These are phyloP conservation scores for Hapalemur alaotrensis DNA, from an alignment of 2,797 vertebrate species.

Conservation along the genomic window DNA sequence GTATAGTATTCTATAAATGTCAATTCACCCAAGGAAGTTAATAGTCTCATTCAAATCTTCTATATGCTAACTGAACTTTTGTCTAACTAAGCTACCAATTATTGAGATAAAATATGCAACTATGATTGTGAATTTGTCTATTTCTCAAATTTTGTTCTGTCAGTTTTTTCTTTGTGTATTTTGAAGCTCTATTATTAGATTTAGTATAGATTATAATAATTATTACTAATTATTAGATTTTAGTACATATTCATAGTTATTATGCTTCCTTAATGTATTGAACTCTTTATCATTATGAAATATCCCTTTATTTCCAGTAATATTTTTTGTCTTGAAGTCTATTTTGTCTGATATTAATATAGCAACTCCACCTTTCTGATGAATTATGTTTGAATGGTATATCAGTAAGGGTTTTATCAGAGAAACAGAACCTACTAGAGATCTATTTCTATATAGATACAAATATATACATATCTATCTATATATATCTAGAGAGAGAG, in stretches of 20 bases:
- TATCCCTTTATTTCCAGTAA: background rate
- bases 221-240: background rate
- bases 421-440: background rate
- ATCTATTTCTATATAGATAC: background rate
- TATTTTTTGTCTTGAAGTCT: background rate
- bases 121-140: background rate
- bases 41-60: background rate
- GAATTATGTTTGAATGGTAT: background rate
- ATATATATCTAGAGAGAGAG: background rate
- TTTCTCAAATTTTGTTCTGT: constrained; percentile 15
- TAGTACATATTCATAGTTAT: constrained; percentile 25
- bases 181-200: constrained; percentile 42
- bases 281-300: constrained; percentile 36
- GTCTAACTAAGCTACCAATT: background rate
- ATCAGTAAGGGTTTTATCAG: background rate
- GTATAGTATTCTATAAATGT: background rate
- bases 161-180: constrained; percentile 19
- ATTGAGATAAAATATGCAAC: background rate
- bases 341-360: background rate
- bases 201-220: constrained; percentile 23
- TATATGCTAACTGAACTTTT: background rate
- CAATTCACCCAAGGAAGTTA: background rate
- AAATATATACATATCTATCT: background rate
- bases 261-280: background rate
- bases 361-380: background rate